These are phyloP conservation scores for Chauna torquata DNA, from an alignment of 2,113 vertebrate genomes.

Conservation along the genomic window DNA sequence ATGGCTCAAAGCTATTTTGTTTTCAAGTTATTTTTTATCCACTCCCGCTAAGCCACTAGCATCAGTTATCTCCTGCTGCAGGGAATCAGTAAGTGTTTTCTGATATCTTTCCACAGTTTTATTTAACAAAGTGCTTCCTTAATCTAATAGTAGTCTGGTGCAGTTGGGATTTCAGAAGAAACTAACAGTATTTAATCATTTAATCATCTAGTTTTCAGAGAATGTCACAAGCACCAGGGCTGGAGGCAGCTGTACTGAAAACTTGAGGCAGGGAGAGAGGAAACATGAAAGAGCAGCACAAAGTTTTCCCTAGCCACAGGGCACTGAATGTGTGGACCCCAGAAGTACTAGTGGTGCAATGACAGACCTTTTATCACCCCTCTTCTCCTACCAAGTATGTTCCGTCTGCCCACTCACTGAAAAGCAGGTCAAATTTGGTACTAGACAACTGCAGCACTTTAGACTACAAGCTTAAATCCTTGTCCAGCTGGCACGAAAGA, in stretches of 20 bases:
- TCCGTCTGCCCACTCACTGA: background rate
- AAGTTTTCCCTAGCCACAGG: background rate
- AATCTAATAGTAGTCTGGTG: background rate
- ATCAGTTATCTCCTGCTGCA: background rate
- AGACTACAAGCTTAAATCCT: background rate
- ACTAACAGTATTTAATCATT: background rate
- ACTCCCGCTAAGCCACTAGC: background rate
- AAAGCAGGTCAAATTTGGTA: background rate
- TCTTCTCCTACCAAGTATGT: background rate
- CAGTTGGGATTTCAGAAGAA: background rate
- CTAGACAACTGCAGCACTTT: background rate
- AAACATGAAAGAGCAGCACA: background rate
- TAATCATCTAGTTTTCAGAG: background rate
- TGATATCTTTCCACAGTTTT: background rate
- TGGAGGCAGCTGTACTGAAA: background rate
- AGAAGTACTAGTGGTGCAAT: background rate
- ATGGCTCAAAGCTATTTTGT: background rate
- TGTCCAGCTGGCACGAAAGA: background rate
- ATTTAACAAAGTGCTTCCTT: background rate
- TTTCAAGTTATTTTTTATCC: background rate
- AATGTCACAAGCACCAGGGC: background rate
- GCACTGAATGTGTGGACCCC: background rate
- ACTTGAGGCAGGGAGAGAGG: background rate
- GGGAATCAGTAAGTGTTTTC: background rate
- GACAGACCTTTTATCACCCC: background rate